Evolutionary conservation across 1,140 invertebrate species (phyloP), one percentile per base, ranked within the genome.

Genomic region (Drosophila suzukii): DNA sequence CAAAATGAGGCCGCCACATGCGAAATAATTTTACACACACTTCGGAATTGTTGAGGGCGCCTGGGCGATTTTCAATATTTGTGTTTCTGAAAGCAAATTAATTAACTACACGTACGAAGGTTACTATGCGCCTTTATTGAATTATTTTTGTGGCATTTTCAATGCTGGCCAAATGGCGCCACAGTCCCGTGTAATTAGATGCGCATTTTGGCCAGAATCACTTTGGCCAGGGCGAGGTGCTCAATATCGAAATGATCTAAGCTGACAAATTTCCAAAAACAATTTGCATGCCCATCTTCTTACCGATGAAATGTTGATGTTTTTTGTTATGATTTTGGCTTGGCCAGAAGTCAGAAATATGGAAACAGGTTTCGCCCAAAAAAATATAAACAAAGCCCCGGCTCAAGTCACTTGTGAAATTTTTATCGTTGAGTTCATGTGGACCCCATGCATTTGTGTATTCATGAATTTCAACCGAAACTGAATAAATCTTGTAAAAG

Each of bases 31-130:
- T 68, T 60, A 74, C 36, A 59, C 71, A 57, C 71, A 43, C 60
- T 70, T 84, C 46, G 47, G 53, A 75, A 70, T 56, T 68, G 54
- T 49, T 58, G 38, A 59, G 61, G 73, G 62, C 53, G 24, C 41
- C 38, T 32, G 51, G 20, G 12, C 43, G 17, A 50, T 43, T 71
- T 71, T 43, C 58, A 72, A 72, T 71, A 72, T 47, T 73, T 54
- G 56, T 70, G 53, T 71, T 84, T 79, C 80, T 68, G 75, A 72
- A 82, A 79, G 51, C 62, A 88, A 88, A 83, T 88, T 88, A 88
- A 88, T 89, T 88, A 83, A 88, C 70, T 81, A 86, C 83, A 79
- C 79, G 76, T 89, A 88, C 83, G 81, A 74, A 85, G 81, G 81
- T 68, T 77, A 61, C 54, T 61, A 57, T 38, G 24, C 32, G 54